Percentiles rank a stretch among this genome's conserved stretches.
These are phyloP conservation scores for Acanthis flammea DNA, from an alignment of 2,797 vertebrate species.

Conservation along the genomic window DNA sequence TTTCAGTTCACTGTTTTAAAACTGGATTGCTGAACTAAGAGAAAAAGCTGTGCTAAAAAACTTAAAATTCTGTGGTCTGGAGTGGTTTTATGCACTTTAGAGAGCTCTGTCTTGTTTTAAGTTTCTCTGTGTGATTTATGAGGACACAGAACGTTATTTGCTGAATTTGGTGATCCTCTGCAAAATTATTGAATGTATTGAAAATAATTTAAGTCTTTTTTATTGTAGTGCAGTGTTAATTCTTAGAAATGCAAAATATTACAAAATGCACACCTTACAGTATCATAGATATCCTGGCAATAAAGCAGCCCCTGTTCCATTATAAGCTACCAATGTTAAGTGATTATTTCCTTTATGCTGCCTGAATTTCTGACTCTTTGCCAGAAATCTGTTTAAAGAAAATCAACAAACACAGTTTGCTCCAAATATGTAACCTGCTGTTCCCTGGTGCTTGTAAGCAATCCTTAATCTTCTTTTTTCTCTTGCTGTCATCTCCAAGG, in stretches of 20 bases:
- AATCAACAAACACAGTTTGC: background rate
- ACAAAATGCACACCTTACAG: background rate
- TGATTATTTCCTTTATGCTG: background rate
- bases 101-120: background rate
- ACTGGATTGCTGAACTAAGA: background rate
- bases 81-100: background rate
- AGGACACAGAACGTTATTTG: background rate
- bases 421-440: background rate
- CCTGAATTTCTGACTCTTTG: background rate
- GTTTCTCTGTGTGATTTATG: background rate
- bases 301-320: background rate
- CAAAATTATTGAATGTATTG: background rate
- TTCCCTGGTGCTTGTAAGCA: background rate
- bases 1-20: background rate
- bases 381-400: background rate
- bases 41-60: background rate
- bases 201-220: background rate
- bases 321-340: background rate
- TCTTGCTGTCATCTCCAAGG: conserved; percentile 17
- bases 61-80: background rate
- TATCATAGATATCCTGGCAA: background rate
- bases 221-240: background rate
- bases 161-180: background rate
- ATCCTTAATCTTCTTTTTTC: conserved; percentile 40
- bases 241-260: background rate